Conservation (phyloP, 2,888 invertebrate genomes). For the Vannuccia rotundouncinata region DNA sequence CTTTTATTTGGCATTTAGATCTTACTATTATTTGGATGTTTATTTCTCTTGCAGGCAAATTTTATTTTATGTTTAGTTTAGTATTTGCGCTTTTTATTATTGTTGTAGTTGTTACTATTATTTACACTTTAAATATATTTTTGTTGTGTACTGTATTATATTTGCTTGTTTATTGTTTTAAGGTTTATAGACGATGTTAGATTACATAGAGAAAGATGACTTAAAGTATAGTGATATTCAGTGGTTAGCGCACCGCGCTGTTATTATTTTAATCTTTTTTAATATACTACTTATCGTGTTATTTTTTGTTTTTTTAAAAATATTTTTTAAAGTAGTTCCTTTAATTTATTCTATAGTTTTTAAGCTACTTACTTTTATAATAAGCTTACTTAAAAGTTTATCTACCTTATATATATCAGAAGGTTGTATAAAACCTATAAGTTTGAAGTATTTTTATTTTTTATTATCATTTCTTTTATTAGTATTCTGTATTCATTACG, state of each 20-base stretch:
- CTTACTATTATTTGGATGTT: not conserved
- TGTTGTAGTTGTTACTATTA: not conserved
- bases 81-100: not conserved
- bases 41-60: not conserved
- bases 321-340: not conserved
- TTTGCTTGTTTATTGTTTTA: not conserved
- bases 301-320: not conserved
- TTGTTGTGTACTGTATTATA: not conserved
- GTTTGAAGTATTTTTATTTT: not conserved
- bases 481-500: not conserved
- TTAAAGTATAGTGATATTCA: not conserved
- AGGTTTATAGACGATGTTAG: not conserved
- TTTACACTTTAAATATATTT: not conserved
- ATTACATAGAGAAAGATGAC: not conserved
- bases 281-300: not conserved
- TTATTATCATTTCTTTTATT: not conserved
- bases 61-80: not conserved
- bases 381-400: not conserved
- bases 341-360: not conserved
- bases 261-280: not conserved
- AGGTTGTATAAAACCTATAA: not conserved
- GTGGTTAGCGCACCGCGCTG: not conserved
- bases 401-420: not conserved
- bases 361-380: not conserved
- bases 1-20: not conserved